Evolutionary conservation across 2,888 invertebrate species (phyloP).

Genomic region (Chorisops tibialis): DNA sequence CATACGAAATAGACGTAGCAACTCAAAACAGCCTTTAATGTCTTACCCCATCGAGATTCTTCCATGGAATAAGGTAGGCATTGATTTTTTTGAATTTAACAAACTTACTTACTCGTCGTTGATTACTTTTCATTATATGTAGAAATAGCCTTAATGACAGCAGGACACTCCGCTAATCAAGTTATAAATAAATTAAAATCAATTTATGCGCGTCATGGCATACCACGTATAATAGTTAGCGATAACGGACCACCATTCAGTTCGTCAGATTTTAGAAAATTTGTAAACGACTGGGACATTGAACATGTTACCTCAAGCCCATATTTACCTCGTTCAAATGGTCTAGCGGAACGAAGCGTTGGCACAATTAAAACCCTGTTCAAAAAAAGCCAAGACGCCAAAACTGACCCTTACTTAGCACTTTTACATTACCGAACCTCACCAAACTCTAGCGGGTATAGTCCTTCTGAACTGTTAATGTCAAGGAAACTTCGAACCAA

Average conservation of each 20-base stretch:
- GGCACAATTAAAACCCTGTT: background rate
- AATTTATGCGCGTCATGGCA: background rate
- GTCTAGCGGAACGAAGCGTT: background rate
- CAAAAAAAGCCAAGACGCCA: slow-evolving; percentile 22
- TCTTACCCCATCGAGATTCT: slow-evolving; percentile 13
- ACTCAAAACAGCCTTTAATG: slow-evolving; percentile 25
- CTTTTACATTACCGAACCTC: slow-evolving; percentile 27
- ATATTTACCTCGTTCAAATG: background rate
- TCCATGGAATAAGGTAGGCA: slow-evolving; percentile 26
- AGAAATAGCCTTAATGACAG: background rate
- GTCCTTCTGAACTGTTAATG: slow-evolving; percentile 30
- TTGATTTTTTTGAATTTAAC: slow-evolving; percentile 29
- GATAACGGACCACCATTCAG: background rate
- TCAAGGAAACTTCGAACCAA: slow-evolving; percentile 30
- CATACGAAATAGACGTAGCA: slow-evolving; percentile 26
- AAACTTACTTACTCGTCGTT: slow-evolving; percentile 27
- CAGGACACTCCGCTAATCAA: background rate
- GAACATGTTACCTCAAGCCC: background rate
- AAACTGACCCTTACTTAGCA: slow-evolving; percentile 26
- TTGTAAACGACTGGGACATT: background rate
- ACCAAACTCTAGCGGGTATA: slow-evolving; percentile 12
- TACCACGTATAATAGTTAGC: background rate
- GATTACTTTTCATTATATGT: slow-evolving; percentile 12
- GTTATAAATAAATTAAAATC: background rate
- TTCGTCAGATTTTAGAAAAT: slow-evolving; percentile 23